These are phyloP conservation scores for Smutsia gigantea DNA, from an alignment of 2,797 vertebrate species.

Conservation along the genomic window DNA sequence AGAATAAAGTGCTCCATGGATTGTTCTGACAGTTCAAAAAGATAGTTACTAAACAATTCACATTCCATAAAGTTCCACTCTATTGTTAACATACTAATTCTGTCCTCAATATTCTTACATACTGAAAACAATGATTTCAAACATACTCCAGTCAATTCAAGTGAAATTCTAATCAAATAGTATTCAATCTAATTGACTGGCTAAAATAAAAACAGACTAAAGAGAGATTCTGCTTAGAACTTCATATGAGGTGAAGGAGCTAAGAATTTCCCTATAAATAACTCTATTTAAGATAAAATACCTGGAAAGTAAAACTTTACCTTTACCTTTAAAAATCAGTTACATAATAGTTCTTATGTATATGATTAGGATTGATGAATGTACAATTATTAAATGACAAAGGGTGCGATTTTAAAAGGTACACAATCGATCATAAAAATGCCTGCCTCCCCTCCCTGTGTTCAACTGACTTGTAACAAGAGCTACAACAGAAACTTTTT, in stretches of 20 bases:
- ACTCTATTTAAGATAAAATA: not conserved
- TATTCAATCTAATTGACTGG: not conserved
- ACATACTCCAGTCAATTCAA: not conserved
- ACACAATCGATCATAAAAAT: constrained; percentile 22
- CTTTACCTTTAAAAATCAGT: constrained; percentile 24
- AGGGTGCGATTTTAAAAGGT: not conserved
- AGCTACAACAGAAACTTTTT: not conserved
- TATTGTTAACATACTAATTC: not conserved
- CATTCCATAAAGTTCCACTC: not conserved
- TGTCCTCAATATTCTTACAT: constrained; percentile 33
- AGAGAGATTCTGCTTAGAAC: constrained; percentile 9
- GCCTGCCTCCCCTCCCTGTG: not conserved
- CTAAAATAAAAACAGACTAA: constrained; percentile 38
- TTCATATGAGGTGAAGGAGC: constrained; percentile 21
- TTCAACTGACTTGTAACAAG: not conserved
- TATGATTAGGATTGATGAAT: not conserved
- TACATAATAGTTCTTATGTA: not conserved
- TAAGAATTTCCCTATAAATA: constrained; percentile 7
- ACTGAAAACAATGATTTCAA: constrained; percentile 28
- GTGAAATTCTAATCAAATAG: constrained; percentile 10
- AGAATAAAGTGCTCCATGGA: not conserved
- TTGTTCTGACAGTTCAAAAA: constrained; percentile 30
- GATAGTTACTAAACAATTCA: not conserved
- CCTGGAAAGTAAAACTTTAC: constrained; percentile 16
- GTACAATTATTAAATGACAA: constrained; percentile 51